Conservation (phyloP, 2,888 invertebrate genomes). For the Diaprepes abbreviatus region DNA sequence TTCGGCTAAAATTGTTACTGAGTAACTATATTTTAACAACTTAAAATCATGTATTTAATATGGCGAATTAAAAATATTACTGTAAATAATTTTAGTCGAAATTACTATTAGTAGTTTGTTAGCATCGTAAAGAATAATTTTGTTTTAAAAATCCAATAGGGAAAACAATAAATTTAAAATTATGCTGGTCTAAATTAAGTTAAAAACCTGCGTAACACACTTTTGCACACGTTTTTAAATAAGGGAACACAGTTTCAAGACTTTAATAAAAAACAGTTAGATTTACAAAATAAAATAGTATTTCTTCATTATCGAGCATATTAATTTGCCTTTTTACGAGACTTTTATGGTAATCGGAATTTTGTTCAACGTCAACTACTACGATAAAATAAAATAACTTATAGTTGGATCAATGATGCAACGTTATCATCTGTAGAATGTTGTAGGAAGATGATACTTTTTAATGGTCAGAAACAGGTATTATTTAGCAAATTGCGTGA, state of each 20-base stretch:
- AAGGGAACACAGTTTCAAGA: conserved; percentile 26
- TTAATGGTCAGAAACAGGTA: neutral
- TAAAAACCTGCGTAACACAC: no score
- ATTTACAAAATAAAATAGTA: conserved; percentile 48
- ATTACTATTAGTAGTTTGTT: no score
- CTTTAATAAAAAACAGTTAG: conserved; percentile 41
- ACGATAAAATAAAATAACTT: conserved; percentile 49
- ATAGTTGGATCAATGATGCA: conserved; percentile 44
- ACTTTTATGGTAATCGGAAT: conserved; percentile 50
- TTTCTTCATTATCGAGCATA: conserved; percentile 52
- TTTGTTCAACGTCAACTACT: conserved; percentile 46
- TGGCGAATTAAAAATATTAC: no score
- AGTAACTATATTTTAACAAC: no score
- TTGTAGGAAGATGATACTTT: conserved; percentile 33
- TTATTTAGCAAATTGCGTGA: conserved; percentile 4
- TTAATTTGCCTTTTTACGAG: conserved; percentile 51
- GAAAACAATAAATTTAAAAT: no score
- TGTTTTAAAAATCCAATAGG: no score
- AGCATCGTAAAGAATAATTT: no score
- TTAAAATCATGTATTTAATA: no score
- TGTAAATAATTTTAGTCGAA: no score
- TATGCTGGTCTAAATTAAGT: no score
- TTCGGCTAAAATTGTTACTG: no score
- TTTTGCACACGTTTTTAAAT: no score
- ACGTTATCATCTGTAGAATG: conserved; percentile 17